Evolutionary conservation across 23 tunicate genomes (phyloP).

Genomic region (Oikopleura dioica): DNA sequence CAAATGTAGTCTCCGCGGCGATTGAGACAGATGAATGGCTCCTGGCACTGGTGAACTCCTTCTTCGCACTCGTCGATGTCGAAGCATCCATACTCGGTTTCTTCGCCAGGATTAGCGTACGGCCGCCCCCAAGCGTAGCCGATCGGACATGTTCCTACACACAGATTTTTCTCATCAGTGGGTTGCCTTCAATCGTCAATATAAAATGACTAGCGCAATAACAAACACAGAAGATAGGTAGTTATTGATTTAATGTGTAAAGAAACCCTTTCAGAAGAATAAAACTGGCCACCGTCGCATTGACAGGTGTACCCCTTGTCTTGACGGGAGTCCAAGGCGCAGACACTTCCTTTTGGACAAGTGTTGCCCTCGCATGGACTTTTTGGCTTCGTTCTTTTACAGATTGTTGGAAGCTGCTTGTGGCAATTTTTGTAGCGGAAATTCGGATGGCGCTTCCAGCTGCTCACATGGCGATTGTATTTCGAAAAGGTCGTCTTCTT

Average conservation of each 20-base stretch:
- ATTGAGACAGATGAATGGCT: background rate
- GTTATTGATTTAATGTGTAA: no score
- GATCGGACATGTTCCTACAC: background rate
- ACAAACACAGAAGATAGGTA: no score
- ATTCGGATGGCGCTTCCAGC: background rate
- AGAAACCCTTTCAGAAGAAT: background rate
- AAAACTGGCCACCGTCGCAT: background rate
- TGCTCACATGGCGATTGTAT: background rate
- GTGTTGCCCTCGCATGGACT: background rate
- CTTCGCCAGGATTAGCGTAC: background rate
- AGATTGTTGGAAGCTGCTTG: background rate
- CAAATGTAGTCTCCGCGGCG: background rate
- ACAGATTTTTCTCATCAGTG: background rate
- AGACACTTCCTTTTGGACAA: background rate
- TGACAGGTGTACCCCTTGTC: no score
- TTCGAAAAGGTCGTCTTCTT: background rate
- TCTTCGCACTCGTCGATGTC: constrained; percentile 10
- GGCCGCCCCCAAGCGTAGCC: constrained; percentile 6
- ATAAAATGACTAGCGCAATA: no score
- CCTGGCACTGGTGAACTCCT: background rate
- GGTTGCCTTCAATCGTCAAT: no score
- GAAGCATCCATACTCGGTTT: background rate
- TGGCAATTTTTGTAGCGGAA: background rate
- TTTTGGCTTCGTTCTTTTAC: background rate
- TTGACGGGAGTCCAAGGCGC: background rate